phyloP scores from a whole-genome alignment of 1,140 invertebrate species.

The Ceratina japonica region DNA sequence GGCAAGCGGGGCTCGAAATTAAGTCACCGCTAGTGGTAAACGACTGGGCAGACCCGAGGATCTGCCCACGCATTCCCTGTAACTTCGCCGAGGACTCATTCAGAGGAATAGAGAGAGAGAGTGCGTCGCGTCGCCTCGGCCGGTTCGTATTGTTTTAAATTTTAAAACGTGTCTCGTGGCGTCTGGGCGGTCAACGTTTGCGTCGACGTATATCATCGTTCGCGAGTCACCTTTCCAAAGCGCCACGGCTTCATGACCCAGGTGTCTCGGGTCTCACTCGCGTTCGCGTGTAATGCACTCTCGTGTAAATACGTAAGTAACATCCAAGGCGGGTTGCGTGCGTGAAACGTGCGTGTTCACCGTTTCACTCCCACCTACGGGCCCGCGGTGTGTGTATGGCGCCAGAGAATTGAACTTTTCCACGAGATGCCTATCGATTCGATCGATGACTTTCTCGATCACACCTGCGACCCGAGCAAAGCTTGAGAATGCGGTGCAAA shows the following conservation, averaged over 20 bases:
- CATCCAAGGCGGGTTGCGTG: background rate
- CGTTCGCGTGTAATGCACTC: background rate
- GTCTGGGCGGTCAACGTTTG: conserved; percentile 48
- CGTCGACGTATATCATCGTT: conserved; percentile 47
- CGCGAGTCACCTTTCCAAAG: conserved; percentile 52
- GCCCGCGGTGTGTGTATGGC: conserved; percentile 28
- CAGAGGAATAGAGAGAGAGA: background rate
- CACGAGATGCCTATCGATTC: conserved; percentile 54
- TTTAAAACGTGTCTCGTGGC: conserved; percentile 42
- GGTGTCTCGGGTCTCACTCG: conserved; percentile 16
- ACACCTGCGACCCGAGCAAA: conserved; percentile 50
- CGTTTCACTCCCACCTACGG: conserved; percentile 14
- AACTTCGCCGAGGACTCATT: conserved; percentile 10
- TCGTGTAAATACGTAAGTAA: background rate
- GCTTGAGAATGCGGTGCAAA: conserved; percentile 40
- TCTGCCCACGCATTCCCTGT: conserved; percentile 49
- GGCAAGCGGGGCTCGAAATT: conserved; percentile 20
- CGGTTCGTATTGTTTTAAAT: conserved; percentile 45
- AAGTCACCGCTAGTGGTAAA: conserved; percentile 54
- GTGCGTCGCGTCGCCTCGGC: background rate
- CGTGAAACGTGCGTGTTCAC: conserved; percentile 35
- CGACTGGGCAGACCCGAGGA: conserved; percentile 47
- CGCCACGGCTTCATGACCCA: conserved; percentile 32
- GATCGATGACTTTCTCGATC: conserved; percentile 63
- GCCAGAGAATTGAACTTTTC: conserved; percentile 63